A percentile compares a stretch with the other conserved stretches of the same genome.
Evolutionary conservation across 2,113 vertebrate species (phyloP).

Genomic region (Oryzias javanicus): DNA sequence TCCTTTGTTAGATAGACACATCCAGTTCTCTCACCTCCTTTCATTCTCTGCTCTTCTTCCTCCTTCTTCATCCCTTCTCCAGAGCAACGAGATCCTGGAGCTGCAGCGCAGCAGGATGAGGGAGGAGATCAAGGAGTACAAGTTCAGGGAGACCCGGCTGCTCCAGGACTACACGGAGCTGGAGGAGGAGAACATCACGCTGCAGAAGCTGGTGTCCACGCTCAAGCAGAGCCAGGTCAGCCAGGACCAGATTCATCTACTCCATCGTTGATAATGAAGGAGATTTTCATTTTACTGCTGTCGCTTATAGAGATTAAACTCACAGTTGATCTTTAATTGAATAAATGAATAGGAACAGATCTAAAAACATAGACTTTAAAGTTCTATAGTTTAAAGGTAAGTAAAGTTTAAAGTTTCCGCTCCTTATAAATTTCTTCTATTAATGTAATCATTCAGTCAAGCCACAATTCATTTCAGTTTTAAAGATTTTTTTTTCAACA

Average conservation of each 20-base stretch:
- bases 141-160: slow-evolving; percentile 91
- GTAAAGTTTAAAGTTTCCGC: too few relatives aligned
- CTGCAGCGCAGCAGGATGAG: slow-evolving; percentile 91
- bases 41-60: background rate
- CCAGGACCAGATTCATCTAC: background rate
- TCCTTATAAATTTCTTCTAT: too few relatives aligned
- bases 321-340: background rate
- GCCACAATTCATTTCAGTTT: too few relatives aligned
- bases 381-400: too few relatives aligned
- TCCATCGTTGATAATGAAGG: background rate
- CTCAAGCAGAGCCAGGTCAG: slow-evolving; percentile 95
- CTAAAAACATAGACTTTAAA: too few relatives aligned
- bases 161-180: slow-evolving; percentile 97
- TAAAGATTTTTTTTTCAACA: too few relatives aligned
- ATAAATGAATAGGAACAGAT: too few relatives aligned
- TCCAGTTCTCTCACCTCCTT: too few relatives aligned
- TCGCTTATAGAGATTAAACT: background rate
- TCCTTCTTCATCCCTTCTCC: slow-evolving; percentile 7
- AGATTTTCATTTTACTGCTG: slow-evolving; percentile 11
- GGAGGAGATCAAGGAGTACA: slow-evolving; percentile 95
- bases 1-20: background rate
- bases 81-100: slow-evolving; percentile 92
- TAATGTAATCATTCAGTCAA: too few relatives aligned
- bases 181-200: slow-evolving; percentile 96
- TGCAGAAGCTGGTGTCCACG: slow-evolving; percentile 95